A percentile compares a stretch with the other conserved stretches of the same genome.
Evolutionary conservation across 2,888 invertebrate genomes (phyloP).

Genomic region (Ophion obscuratus): DNA sequence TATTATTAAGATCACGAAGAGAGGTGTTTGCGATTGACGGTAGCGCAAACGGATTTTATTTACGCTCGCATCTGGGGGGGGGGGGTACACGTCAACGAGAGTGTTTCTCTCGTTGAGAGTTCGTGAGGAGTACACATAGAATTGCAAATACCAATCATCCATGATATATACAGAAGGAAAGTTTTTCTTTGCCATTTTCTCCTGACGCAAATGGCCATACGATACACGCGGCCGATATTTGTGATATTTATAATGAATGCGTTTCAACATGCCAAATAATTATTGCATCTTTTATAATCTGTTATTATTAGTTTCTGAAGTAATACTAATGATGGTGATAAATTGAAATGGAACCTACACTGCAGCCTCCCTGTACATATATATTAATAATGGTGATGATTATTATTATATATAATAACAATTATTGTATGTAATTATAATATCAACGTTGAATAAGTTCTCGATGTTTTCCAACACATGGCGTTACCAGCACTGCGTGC

Average conservation of each 20-base stretch:
- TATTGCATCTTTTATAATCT: neutral
- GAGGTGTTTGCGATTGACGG: slow-evolving; percentile 57
- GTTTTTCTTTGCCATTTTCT: slow-evolving; percentile 34
- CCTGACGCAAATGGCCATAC: neutral
- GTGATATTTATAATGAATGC: neutral
- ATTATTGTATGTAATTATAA: too few species aligned
- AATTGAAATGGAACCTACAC: neutral
- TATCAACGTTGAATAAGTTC: too few species aligned
- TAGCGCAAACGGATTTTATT: slow-evolving; percentile 45
- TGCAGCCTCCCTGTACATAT: neutral
- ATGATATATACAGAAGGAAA: slow-evolving; percentile 42
- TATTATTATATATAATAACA: too few species aligned
- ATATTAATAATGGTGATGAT: neutral
- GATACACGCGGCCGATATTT: neutral
- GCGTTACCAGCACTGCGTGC: too few species aligned
- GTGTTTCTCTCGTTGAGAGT: slow-evolving; percentile 14
- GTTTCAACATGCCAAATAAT: neutral
- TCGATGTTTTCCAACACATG: too few species aligned
- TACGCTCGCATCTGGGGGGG: neutral
- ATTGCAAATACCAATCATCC: slow-evolving; percentile 52
- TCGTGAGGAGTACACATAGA: slow-evolving; percentile 1
- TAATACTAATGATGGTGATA: neutral
- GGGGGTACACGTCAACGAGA: slow-evolving; percentile 27
- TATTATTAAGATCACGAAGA: slow-evolving; percentile 36
- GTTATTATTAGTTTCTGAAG: neutral